A percentile compares a stretch with the other conserved stretches of the same genome.
These are phyloP conservation scores for Grammomys dolichurus DNA, from an alignment of 2,113 vertebrate species.

Conservation along the genomic window DNA sequence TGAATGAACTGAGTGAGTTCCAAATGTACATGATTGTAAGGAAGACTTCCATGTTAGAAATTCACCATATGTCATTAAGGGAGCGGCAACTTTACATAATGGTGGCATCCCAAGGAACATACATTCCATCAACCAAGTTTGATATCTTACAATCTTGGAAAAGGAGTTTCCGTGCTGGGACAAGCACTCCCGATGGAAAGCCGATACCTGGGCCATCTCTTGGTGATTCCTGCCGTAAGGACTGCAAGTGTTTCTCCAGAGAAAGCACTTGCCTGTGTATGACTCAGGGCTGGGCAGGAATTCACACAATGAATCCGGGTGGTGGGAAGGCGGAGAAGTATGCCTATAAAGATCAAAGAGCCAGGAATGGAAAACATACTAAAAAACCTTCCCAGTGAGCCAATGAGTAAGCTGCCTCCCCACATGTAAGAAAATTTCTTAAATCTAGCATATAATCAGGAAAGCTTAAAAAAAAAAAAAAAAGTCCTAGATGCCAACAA, in stretches of 20 bases:
- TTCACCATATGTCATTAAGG: slow-evolving; percentile 67
- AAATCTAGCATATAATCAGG: slow-evolving; percentile 37
- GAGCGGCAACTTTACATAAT: slow-evolving; percentile 63
- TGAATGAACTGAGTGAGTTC: slow-evolving; percentile 61
- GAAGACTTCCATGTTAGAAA: slow-evolving; percentile 45
- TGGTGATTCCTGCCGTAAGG: slow-evolving; percentile 82
- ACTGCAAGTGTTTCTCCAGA: slow-evolving; percentile 84
- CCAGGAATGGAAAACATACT: slow-evolving; percentile 79
- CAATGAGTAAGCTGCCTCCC: slow-evolving; percentile 71
- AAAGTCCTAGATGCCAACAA: slow-evolving; percentile 25
- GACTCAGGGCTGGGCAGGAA: slow-evolving; percentile 84
- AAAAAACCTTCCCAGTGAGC: slow-evolving; percentile 64
- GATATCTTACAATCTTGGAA: slow-evolving; percentile 77
- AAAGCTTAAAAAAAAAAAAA: slow-evolving; percentile 41
- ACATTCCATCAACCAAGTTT: slow-evolving; percentile 70
- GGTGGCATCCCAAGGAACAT: slow-evolving; percentile 63
- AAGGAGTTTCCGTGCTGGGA: slow-evolving; percentile 76
- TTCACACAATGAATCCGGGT: slow-evolving; percentile 83
- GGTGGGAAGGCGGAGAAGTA: slow-evolving; percentile 83
- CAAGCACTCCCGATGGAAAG: slow-evolving; percentile 74
- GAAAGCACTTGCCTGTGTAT: slow-evolving; percentile 84
- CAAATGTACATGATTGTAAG: slow-evolving; percentile 53
- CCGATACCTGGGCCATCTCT: slow-evolving; percentile 81
- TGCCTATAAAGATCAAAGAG: slow-evolving; percentile 84
- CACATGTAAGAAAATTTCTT: slow-evolving; percentile 55